These are phyloP conservation scores for Archilochus colubris DNA, from an alignment of 2,113 vertebrate genomes.

Conservation along the genomic window DNA sequence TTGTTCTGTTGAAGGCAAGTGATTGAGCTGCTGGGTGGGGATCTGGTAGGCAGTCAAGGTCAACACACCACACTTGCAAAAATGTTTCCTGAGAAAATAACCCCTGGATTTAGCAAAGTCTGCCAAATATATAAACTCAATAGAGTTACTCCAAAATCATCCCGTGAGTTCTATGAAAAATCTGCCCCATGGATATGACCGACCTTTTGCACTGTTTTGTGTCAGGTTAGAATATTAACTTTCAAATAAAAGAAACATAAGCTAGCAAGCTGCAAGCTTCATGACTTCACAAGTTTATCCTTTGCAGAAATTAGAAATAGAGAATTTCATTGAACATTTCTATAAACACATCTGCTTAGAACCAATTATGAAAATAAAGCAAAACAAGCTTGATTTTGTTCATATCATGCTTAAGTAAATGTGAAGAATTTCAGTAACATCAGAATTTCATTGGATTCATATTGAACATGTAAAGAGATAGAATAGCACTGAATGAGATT, in stretches of 20 bases:
- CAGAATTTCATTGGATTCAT: background rate
- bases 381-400: background rate
- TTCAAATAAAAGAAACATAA: background rate
- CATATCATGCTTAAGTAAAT: background rate
- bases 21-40: fast-evolving
- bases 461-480: background rate
- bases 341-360: background rate
- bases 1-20: background rate
- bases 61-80: background rate
- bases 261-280: fast-evolving
- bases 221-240: background rate
- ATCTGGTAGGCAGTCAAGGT: background rate
- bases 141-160: background rate
- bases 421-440: background rate
- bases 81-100: background rate
- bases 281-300: background rate
- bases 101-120: background rate
- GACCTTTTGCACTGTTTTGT: background rate
- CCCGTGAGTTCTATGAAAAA: background rate
- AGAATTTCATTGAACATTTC: background rate
- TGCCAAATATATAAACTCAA: background rate
- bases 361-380: background rate
- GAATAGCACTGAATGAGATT: background rate
- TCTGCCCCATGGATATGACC: background rate
- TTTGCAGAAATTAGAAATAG: background rate